Evolutionary conservation across 1,140 invertebrate species (phyloP).

Genomic region (Nasonia longicornis): DNA sequence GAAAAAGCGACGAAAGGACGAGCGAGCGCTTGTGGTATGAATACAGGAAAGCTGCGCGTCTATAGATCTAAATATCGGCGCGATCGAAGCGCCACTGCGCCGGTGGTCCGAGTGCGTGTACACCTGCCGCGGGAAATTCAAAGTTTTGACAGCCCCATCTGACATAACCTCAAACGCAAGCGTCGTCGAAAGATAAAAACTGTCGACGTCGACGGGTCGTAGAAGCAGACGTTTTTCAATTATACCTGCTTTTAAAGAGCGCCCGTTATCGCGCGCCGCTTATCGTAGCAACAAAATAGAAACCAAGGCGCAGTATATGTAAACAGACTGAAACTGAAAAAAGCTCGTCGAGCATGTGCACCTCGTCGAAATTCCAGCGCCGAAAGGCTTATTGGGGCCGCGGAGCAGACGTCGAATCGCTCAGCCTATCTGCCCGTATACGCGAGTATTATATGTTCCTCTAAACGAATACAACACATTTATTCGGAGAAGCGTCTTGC

Average conservation of each 20-base stretch:
- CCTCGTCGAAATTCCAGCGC: neutral
- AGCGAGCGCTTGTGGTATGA: neutral
- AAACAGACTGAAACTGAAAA: neutral
- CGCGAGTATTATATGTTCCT: too few relatives aligned
- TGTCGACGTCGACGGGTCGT: too few relatives aligned
- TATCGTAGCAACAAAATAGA: neutral
- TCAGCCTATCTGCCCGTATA: too few relatives aligned
- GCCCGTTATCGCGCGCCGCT: neutral
- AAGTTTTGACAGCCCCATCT: too few relatives aligned
- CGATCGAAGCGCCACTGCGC: neutral
- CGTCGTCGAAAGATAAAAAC: too few relatives aligned
- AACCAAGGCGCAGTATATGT: neutral
- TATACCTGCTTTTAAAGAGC: too few relatives aligned
- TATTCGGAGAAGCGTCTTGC: neutral
- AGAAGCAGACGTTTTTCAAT: too few relatives aligned
- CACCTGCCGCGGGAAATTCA: too few relatives aligned
- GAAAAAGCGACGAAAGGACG: neutral
- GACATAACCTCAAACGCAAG: too few relatives aligned
- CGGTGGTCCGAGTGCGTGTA: neutral
- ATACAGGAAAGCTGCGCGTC: neutral
- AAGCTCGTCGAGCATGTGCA: neutral
- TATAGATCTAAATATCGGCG: slow-evolving; percentile 16
- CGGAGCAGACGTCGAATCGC: neutral
- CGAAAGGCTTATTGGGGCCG: neutral
- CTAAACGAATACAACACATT: neutral